phyloP scores from a whole-genome alignment of 2,888 invertebrate species.

The Euzetes globulus region DNA sequence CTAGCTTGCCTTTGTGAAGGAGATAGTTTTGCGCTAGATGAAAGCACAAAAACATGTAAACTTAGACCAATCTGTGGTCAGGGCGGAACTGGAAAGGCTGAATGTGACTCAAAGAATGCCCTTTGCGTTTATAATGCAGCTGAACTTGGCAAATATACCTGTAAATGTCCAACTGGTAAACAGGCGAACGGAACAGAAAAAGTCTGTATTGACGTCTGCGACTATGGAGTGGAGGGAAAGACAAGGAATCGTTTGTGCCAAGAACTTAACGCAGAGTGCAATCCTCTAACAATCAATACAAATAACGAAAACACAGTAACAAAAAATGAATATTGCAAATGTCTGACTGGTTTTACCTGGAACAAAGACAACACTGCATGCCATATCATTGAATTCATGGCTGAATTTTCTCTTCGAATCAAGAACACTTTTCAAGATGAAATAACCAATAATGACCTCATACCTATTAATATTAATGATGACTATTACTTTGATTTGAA shows the following conservation, averaged over 20 bases:
- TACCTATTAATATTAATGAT: neutral
- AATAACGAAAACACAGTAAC: neutral
- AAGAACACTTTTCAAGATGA: neutral
- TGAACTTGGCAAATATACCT: neutral
- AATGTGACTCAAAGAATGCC: neutral
- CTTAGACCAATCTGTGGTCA: neutral
- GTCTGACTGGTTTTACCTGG: neutral
- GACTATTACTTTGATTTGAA: neutral
- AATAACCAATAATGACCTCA: neutral
- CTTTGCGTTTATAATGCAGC: neutral
- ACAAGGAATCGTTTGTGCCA: too few species aligned
- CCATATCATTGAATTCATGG: neutral
- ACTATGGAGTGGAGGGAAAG: neutral
- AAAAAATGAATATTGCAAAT: neutral
- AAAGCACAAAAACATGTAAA: neutral
- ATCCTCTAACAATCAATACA: neutral
- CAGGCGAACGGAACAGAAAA: neutral
- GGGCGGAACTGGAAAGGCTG: neutral
- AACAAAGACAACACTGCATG: neutral
- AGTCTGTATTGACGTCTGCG: neutral
- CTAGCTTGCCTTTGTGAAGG: neutral
- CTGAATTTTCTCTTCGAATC: neutral
- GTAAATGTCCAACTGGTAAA: neutral
- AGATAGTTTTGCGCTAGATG: neutral
- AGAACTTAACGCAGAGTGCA: neutral